Evolutionary conservation across 1,140 invertebrate genomes (phyloP).

Genomic region (Cotesia glomerata): DNA sequence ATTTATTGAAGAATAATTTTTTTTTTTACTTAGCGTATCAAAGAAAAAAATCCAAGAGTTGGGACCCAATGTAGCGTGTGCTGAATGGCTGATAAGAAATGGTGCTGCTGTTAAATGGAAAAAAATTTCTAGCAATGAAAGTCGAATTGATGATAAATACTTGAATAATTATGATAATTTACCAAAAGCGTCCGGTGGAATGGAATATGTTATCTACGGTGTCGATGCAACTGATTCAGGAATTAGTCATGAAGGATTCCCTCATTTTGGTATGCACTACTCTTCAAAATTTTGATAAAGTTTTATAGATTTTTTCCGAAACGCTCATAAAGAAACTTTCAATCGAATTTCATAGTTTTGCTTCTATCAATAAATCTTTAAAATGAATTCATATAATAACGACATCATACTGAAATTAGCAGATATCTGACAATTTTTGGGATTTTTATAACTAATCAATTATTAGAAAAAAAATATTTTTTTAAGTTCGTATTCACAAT

Average conservation of each 20-base stretch:
- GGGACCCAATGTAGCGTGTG: slow-evolving; percentile 86
- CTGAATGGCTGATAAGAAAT: slow-evolving; percentile 87
- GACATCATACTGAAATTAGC: too few relatives aligned
- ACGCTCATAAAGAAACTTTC: neutral
- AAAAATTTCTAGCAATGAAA: slow-evolving; percentile 36
- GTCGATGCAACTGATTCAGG: slow-evolving; percentile 79
- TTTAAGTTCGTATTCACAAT: too few relatives aligned
- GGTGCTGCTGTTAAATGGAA: slow-evolving; percentile 79
- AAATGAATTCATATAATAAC: too few relatives aligned
- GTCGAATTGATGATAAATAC: slow-evolving; percentile 50
- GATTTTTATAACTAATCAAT: too few relatives aligned
- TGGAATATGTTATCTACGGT: slow-evolving; percentile 67
- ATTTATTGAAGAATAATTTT: too few relatives aligned
- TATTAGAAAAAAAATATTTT: too few relatives aligned
- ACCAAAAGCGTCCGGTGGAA: slow-evolving; percentile 50
- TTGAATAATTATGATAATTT: slow-evolving; percentile 76
- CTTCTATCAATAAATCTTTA: too few relatives aligned
- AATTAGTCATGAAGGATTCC: slow-evolving; percentile 80
- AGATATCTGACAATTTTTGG: too few relatives aligned
- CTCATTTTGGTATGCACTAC: slow-evolving; percentile 70
- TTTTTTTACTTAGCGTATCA: slow-evolving; percentile 62
- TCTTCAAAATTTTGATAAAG: neutral
- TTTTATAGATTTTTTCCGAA: neutral
- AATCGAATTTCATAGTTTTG: too few relatives aligned
- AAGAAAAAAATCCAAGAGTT: slow-evolving; percentile 72